Conservation (phyloP, 2,797 vertebrate species). For the Ctenochaetus hawaiiensis region DNA sequence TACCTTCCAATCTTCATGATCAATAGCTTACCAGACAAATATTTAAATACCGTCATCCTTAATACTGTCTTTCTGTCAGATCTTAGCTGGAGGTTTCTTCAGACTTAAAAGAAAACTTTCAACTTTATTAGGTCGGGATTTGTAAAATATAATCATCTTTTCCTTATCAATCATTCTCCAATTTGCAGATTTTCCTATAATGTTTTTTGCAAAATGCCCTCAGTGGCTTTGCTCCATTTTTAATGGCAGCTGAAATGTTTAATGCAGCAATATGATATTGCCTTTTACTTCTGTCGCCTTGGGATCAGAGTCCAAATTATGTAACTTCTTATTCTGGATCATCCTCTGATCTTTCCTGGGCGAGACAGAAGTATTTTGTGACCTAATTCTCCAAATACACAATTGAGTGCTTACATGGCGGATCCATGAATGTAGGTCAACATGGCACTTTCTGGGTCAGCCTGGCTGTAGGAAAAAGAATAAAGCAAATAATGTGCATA, state of each 20-base stretch:
- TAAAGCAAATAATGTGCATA: neutral
- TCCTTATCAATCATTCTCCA: conserved; percentile 31
- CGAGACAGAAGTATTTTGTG: conserved; percentile 54
- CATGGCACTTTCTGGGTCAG: conserved; percentile 29
- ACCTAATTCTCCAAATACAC: conserved; percentile 63
- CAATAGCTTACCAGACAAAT: conserved; percentile 24
- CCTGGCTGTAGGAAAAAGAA: neutral
- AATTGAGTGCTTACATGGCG: conserved; percentile 29
- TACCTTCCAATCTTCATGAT: conserved; percentile 22
- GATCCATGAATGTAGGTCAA: conserved; percentile 62
- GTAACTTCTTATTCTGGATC: conserved; percentile 58
- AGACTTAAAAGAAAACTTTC: conserved; percentile 20
- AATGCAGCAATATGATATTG: conserved; percentile 37
- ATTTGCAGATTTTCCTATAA: conserved; percentile 35
- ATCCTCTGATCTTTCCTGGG: conserved; percentile 52
- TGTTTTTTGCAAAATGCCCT: conserved; percentile 32
- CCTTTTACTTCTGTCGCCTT: conserved; percentile 46
- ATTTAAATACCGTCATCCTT: conserved; percentile 32
- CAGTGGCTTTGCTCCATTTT: conserved; percentile 21
- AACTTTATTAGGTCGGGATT: conserved; percentile 37
- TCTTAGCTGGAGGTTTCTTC: neutral
- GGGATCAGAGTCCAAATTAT: conserved; percentile 54
- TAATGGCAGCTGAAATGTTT: conserved; percentile 30
- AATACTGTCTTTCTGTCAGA: conserved; percentile 8
- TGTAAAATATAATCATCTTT: conserved; percentile 26